These are phyloP conservation scores for Campoletis sonorensis DNA, from an alignment of 1,140 invertebrate genomes.

Conservation along the genomic window DNA sequence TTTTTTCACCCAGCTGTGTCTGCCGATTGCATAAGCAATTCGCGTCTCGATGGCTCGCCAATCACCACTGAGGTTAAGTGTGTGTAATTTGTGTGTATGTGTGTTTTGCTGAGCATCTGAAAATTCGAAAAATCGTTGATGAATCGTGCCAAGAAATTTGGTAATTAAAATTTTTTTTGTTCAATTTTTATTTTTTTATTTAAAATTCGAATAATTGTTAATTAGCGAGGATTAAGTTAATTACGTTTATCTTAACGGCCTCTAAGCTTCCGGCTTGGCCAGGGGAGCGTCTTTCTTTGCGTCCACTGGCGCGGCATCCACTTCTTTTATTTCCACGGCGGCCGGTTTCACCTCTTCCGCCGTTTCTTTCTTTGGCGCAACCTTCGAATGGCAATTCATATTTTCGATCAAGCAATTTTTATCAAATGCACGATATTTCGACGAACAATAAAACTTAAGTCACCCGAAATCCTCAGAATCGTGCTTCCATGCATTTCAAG, in stretches of 20 bases:
- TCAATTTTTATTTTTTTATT: constrained; percentile 8
- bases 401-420: no score
- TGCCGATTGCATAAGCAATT: constrained; percentile 47
- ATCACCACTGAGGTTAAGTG: constrained; percentile 22
- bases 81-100: constrained; percentile 30
- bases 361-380: constrained; percentile 70
- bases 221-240: constrained; percentile 2
- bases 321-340: constrained; percentile 66
- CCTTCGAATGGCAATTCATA: constrained; percentile 56
- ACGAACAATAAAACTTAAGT: background rate
- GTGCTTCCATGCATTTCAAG: no score
- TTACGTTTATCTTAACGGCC: constrained; percentile 34
- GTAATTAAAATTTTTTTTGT: background rate
- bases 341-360: constrained; percentile 65
- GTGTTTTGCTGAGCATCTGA: constrained; percentile 47
- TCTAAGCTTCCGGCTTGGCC: constrained; percentile 73
- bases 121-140: constrained; percentile 5
- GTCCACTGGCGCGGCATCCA: constrained; percentile 64
- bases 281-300: constrained; percentile 73
- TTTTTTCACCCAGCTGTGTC: constrained; percentile 20
- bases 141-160: background rate
- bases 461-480: no score
- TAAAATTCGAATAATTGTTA: background rate
- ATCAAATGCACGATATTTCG: background rate
- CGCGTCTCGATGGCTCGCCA: constrained; percentile 46